Evolutionary conservation across 2,113 vertebrate genomes (phyloP).

Genomic region (Eptesicus fuscus): DNA sequence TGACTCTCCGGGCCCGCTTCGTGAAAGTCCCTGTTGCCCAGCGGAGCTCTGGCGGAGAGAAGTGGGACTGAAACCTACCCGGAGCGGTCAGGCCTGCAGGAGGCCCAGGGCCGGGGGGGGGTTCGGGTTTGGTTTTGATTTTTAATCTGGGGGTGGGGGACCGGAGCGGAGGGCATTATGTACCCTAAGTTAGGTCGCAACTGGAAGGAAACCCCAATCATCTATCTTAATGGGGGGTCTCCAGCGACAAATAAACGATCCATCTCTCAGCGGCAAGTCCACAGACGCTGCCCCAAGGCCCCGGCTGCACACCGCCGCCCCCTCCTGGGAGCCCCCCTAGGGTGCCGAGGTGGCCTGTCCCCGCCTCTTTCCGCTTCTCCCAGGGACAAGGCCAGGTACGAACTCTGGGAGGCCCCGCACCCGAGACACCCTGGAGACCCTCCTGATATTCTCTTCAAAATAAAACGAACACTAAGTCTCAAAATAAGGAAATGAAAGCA

Average conservation of each 20-base stretch:
- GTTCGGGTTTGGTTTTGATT: neutral
- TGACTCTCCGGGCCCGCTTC: rapidly evolving
- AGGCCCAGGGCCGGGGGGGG: neutral
- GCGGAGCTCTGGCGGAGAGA: neutral
- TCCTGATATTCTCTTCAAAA: neutral
- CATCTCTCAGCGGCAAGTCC: neutral
- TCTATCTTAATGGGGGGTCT: neutral
- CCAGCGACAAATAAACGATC: neutral
- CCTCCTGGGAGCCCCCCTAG: rapidly evolving
- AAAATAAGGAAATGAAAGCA: neutral
- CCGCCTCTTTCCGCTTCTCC: rapidly evolving
- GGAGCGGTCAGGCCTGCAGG: neutral
- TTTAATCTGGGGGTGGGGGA: too few species aligned
- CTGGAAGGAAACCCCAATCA: neutral
- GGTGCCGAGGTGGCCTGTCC: neutral
- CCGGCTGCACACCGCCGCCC: too few species aligned
- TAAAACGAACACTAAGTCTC: neutral
- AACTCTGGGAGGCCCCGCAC: neutral
- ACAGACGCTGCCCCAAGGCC: neutral
- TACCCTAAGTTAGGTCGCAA: neutral
- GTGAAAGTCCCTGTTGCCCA: neutral
- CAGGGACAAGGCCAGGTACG: too few species aligned
- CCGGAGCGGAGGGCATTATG: neutral
- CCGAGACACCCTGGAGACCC: neutral
- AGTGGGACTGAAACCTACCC: neutral